Base-by-base conservation (phyloP, 2,797 vertebrate genomes). In the Argyrosomus regius region DNA sequence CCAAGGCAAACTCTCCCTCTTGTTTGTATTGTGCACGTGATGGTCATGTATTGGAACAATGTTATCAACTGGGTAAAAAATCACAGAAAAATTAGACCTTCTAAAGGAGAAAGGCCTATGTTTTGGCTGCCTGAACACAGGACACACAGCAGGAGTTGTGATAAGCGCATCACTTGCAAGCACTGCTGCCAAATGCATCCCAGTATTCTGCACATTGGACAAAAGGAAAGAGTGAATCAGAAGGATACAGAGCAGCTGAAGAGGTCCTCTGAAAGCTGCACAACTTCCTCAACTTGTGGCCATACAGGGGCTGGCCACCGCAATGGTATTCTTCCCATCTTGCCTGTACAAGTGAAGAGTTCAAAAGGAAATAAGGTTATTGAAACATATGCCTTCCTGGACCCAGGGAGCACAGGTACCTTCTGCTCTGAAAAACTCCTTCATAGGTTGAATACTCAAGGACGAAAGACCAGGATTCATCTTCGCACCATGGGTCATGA, bases 291-390 rank as follows among this genome's bases (percentile, higher is more conserved):
- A 39, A 17, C 43, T 4, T 46, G 39, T 39, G 39, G 4, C 8
- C 35, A 39, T 52, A 66, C 64, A 50, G 64, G 64, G 63, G 24
- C 63, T 65, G 46, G 63, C 63, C 26, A 26, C 26, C 26, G 26
- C 3, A 50, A 35, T 31, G 26, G 28, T 5, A 52, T 67, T 53
- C 49, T 67, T 20, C 64, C 48, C 8, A 67, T 54, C 14, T 43
- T 68, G n/a, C 65, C 48, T 10, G 65, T 68, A 9, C 31, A 43
- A 6, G 50, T 68, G 6, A 54, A 43, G 14, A 24, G 12, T 14
- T 4, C 50, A 68, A 54, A 48, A 7, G 61, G 58, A 61, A 61
- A 41, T 13, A 61, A 61, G 3, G 58, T 61, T 10, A 41, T 43
- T 31, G 56, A 26, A 26, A 26, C 26, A 26, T 26, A 26, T 26